phyloP scores from a whole-genome alignment of 2,113 vertebrate genomes.

The Ursus arctos region DNA sequence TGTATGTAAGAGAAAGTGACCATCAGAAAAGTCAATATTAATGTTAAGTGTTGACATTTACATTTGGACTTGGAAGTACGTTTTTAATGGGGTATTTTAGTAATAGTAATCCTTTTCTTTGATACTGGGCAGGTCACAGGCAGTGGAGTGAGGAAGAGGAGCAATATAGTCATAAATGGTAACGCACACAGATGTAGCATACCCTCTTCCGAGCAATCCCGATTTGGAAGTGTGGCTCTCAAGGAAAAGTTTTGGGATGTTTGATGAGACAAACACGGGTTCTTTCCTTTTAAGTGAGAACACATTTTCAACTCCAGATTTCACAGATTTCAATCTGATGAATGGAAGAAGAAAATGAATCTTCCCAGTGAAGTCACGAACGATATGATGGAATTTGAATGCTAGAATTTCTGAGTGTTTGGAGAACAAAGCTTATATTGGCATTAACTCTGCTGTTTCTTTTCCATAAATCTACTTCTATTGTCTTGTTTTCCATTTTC shows the following conservation, averaged over 20 bases:
- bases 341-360: neutral
- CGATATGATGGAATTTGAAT: conserved; percentile 61
- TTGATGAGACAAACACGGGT: neutral
- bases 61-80: neutral
- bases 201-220: neutral
- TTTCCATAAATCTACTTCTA: conserved; percentile 3
- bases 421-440: conserved; percentile 68
- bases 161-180: neutral
- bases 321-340: too few species aligned
- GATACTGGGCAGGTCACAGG: neutral
- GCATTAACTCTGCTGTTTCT: conserved; percentile 51
- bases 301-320: neutral
- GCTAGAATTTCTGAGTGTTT: conserved; percentile 48
- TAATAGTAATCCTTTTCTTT: neutral
- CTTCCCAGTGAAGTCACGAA: conserved; percentile 37
- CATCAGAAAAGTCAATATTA: neutral
- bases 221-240: neutral
- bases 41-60: neutral
- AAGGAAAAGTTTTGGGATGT: neutral
- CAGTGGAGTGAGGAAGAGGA: neutral
- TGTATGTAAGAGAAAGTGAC: neutral
- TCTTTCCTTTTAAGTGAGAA: neutral
- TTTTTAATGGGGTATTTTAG: neutral
- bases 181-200: neutral
- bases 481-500: conserved; percentile 48